Evolutionary conservation across 2,888 invertebrate species (phyloP).

Genomic region (Pheosia gnoma): DNA sequence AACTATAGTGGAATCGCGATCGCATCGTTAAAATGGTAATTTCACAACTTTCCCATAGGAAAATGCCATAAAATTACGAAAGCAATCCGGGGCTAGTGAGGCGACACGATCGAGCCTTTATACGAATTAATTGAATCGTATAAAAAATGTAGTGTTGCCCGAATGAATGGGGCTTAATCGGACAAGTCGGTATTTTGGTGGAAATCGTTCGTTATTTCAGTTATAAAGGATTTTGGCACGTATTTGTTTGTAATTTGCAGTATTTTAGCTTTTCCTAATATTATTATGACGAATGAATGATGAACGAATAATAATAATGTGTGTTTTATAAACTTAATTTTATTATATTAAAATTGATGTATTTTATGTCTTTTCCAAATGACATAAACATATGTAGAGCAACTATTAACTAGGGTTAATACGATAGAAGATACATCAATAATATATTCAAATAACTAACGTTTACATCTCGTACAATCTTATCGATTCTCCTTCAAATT

Average conservation of each 20-base stretch:
- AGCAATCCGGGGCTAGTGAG: conserved; percentile 20
- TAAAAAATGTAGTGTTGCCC: not conserved
- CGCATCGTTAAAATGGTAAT: conserved; percentile 51
- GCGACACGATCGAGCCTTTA: conserved; percentile 20
- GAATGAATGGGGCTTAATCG: not conserved
- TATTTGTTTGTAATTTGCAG: conserved; percentile 17
- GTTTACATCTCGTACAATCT: no score
- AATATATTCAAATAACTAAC: no score
- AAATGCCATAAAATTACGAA: conserved; percentile 46
- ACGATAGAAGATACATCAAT: no score
- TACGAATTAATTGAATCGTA: conserved; percentile 17
- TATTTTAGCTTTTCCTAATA: not conserved
- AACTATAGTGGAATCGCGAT: conserved; percentile 15
- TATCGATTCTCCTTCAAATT: no score
- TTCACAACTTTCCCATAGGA: conserved; percentile 51
- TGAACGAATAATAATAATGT: no score
- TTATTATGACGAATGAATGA: no score
- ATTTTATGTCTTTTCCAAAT: no score
- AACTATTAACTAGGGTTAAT: no score
- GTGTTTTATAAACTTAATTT: no score
- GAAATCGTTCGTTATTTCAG: not conserved
- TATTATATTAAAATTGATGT: no score
- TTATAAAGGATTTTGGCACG: not conserved
- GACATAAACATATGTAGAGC: no score
- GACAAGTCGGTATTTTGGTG: not conserved